Evolutionary conservation across 2,888 invertebrate genomes (phyloP), one percentile per base, ranked within the genome.

Genomic region (Acanthosepion lycidas): DNA sequence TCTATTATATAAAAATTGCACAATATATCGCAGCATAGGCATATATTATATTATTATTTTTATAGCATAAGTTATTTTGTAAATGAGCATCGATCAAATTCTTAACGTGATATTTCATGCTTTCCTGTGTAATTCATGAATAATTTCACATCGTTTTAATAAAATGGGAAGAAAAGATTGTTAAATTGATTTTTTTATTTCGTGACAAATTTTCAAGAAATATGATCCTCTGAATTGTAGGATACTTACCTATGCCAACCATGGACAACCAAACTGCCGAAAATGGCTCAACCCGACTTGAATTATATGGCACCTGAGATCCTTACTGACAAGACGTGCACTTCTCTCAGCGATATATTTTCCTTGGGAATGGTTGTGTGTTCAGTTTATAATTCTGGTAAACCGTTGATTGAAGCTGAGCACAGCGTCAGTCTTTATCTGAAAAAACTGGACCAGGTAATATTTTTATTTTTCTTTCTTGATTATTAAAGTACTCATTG

Each of bases 281-380:
- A 99, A 98, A 98, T 99, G 98, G 98, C 98, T 15, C 99, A 99
- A 97, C 99, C 99, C 0, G 98, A 99, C 98, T 98, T 99, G 95
- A 99, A 99, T 97, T 99, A 98, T 97, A 96, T 98, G 98, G 99
- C 99, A 94, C 99, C 99, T 0, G 99, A 99, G 98, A 98, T 98
- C 92, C 99, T 99, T 97, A 98, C 98, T 53, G 98, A 98, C 59
- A 96, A 97, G 95, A 96, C 95, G 94, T 95, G 97, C 95, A 99
- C 98, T 97, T 98, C 98, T 94, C 98, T 98, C 93, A 99, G 99
- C 96, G 99, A 99, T 97, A 99, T 99, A 98, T 99, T 98, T 98
- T 99, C 99, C 0, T 98, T 99, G 96, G 99, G 99, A 42, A 98
- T 99, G 98, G 98, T 99, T 94, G 98, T 99, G 96, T 99, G 99